Evolutionary conservation across 2,113 vertebrate genomes (phyloP), one percentile per base, ranked within the genome.

Genomic region (Chascanopsetta lugubris): DNA sequence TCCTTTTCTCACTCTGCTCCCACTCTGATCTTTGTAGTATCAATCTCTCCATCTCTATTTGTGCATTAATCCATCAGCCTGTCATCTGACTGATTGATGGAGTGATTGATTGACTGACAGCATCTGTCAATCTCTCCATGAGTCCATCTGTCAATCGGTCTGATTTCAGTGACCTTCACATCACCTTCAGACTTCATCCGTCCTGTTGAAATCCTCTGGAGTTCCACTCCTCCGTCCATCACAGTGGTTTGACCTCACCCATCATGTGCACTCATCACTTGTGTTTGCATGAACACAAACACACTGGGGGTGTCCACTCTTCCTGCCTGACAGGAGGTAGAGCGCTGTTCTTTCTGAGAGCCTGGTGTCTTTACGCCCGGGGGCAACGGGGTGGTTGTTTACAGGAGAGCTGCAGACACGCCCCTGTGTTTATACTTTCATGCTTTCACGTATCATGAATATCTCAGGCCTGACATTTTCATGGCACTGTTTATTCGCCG

Each of bases 271-370:
- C n/a, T n/a, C n/a, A n/a, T n/a, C n/a, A n/a, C n/a, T n/a, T n/a
- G 45, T 49, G 9, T 34, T 30, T 7, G 36, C 29, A 40, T 53
- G 27, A 61, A 43, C 46, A 60, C 53, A 34, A 55, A 25, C 3
- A 49, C 53, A 27, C 21, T 24, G 13, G 18, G 27, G 46, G 47
- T 5, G 21, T 18, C 58, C 38, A 30, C 47, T 42, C 74, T 58
- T 48, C 29, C 18, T 12, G n/a, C n/a, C n/a, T n/a, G n/a, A n/a
- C 5, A 46, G 40, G 32, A 34, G 32, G 32, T n/a, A n/a, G n/a
- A n/a, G n/a, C n/a, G n/a, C n/a, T n/a, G n/a, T n/a, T n/a, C n/a
- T n/a, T n/a, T n/a, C n/a, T n/a, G n/a, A n/a, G n/a, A n/a, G n/a
- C n/a, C n/a, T n/a, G n/a, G n/a, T n/a, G n/a, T n/a, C n/a, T n/a